Evolutionary conservation across 1,140 invertebrate species (phyloP).

Genomic region (Plectrocnemia conspersa): DNA sequence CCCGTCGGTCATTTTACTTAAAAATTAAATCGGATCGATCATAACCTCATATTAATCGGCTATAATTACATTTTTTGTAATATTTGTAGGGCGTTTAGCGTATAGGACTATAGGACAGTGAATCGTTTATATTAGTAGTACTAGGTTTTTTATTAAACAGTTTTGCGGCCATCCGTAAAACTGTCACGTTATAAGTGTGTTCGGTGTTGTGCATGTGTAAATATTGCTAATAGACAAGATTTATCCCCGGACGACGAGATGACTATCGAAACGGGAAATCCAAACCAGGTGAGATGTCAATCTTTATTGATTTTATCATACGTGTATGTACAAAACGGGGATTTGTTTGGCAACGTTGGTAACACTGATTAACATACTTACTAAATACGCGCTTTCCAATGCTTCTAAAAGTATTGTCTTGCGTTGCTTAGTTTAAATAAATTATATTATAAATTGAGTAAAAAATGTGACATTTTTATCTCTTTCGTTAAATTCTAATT

Average conservation of each 20-base stretch:
- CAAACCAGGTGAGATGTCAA: conserved; percentile 31
- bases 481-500: no score
- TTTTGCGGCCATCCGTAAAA: conserved; percentile 20
- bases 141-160: conserved; percentile 1
- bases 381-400: no score
- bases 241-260: conserved; percentile 25
- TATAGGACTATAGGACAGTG: not conserved
- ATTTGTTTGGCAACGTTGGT: no score
- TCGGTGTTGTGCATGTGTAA: conserved; percentile 34
- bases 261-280: conserved; percentile 31
- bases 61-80: no score
- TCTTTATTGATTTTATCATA: no score
- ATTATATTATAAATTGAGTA: no score
- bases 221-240: conserved; percentile 26
- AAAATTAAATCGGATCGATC: not conserved
- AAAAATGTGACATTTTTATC: no score
- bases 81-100: not conserved
- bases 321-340: no score
- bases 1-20: not conserved
- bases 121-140: conserved; percentile 1
- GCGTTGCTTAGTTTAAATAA: no score
- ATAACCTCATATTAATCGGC: no score
- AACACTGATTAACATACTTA: no score
- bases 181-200: conserved; percentile 31
- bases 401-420: no score